Conservation (phyloP, 2,888 invertebrate species). For the Melangyna quadrimaculata region DNA sequence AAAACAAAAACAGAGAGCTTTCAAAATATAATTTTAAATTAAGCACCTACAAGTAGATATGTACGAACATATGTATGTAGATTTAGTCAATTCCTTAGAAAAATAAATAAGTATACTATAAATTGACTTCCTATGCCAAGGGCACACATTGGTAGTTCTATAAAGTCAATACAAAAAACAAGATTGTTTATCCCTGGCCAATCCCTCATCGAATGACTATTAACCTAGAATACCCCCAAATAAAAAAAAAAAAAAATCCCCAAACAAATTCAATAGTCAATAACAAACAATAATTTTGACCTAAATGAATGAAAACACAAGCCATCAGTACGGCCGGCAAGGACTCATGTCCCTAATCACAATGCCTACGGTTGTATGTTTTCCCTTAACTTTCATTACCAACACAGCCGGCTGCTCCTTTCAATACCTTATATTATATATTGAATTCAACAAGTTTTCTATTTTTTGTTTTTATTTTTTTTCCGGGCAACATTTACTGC, state of each 20-base stretch:
- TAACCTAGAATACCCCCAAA: background rate
- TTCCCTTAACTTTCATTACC: background rate
- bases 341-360: conserved; percentile 13
- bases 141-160: background rate
- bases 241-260: conserved; percentile 8
- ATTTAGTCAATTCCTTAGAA: background rate
- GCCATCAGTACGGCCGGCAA: background rate
- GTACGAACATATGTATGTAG: no score
- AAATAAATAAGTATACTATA: background rate
- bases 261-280: conserved; percentile 39
- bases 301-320: background rate
- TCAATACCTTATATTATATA: background rate
- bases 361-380: background rate
- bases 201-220: background rate
- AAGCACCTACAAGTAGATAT: background rate
- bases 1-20: background rate
- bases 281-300: conserved; percentile 43
- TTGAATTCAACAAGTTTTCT: conserved; percentile 15
- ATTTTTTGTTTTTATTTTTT: background rate
- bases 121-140: background rate
- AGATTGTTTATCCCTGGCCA: conserved; percentile 6
- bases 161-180: conserved; percentile 9
- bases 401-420: background rate
- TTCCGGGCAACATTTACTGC: background rate
- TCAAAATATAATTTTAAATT: background rate